phyloP scores from a whole-genome alignment of 2,113 vertebrate species.

The Austrofundulus limnaeus region DNA sequence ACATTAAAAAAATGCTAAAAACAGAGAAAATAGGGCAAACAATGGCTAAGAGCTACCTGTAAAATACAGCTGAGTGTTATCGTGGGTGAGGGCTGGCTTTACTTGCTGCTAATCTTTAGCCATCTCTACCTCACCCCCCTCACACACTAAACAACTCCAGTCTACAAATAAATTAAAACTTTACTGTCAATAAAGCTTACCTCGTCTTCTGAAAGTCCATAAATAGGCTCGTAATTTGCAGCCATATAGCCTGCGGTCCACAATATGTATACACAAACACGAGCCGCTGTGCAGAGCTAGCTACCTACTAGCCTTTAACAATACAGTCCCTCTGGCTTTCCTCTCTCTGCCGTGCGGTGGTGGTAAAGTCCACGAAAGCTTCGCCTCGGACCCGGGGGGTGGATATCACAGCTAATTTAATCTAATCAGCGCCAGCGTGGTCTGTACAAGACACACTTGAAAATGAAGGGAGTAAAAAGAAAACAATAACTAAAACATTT shows the following conservation, averaged over 20 bases:
- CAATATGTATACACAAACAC: slow-evolving; percentile 61
- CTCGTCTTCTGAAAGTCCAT: slow-evolving; percentile 84
- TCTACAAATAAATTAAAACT: not conserved
- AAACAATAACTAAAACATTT: slow-evolving; percentile 34
- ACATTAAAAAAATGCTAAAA: not conserved
- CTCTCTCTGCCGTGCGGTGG: slow-evolving; percentile 41
- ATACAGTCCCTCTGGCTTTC: slow-evolving; percentile 79
- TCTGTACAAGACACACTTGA: slow-evolving; percentile 25
- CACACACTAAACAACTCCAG: not conserved
- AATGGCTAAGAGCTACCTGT: slow-evolving; percentile 38
- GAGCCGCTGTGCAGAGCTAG: slow-evolving; percentile 65
- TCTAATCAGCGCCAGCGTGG: slow-evolving; percentile 31
- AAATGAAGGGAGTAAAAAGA: not conserved
- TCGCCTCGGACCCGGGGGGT: slow-evolving; percentile 5
- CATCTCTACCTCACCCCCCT: not conserved
- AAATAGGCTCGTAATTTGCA: slow-evolving; percentile 80
- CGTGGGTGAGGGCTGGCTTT: slow-evolving; percentile 49
- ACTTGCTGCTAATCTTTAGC: slow-evolving; percentile 48
- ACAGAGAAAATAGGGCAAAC: not conserved
- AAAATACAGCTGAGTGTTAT: slow-evolving; percentile 52
- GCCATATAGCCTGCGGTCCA: slow-evolving; percentile 78
- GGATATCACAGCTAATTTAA: slow-evolving; percentile 8
- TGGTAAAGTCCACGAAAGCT: slow-evolving; percentile 51
- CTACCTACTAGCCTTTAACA: slow-evolving; percentile 76
- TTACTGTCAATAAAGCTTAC: slow-evolving; percentile 56